Evolutionary conservation across 2,113 vertebrate species (phyloP).

Genomic region (Heptranchias perlo): DNA sequence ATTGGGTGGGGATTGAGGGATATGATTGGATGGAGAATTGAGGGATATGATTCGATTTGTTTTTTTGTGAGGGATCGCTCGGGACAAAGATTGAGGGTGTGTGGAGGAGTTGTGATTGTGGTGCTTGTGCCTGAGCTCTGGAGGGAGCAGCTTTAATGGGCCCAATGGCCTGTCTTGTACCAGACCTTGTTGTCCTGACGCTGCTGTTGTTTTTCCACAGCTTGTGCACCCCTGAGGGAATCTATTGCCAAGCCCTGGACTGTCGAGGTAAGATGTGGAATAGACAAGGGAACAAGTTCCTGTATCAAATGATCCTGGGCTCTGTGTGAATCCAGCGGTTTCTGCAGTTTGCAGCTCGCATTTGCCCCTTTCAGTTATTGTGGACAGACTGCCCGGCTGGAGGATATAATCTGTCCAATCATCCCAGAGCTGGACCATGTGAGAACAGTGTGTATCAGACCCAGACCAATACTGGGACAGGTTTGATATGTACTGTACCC

Average conservation of each 20-base stretch:
- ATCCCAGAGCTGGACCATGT: too few relatives aligned
- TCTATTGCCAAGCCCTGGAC: slow-evolving; percentile 63
- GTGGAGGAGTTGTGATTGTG: background rate
- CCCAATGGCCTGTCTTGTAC: background rate
- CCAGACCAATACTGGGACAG: too few relatives aligned
- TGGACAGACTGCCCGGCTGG: background rate
- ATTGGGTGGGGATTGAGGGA: too few relatives aligned
- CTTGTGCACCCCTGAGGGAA: slow-evolving; percentile 77
- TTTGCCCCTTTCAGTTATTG: background rate
- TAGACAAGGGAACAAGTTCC: background rate
- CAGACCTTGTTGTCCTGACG: background rate
- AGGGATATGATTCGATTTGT: too few relatives aligned
- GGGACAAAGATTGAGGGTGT: background rate
- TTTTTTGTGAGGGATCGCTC: background rate
- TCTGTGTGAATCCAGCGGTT: background rate
- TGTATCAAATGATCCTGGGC: too few relatives aligned
- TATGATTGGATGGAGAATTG: too few relatives aligned
- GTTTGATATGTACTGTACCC: too few relatives aligned
- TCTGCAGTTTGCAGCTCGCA: background rate
- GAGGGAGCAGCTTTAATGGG: background rate
- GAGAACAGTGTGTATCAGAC: too few relatives aligned
- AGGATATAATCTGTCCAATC: background rate
- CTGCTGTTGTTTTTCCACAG: slow-evolving; percentile 48
- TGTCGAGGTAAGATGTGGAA: slow-evolving; percentile 62
- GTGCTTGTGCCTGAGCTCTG: too few relatives aligned